phyloP scores from a whole-genome alignment of 2,113 vertebrate genomes.

The Perca flavescens region DNA sequence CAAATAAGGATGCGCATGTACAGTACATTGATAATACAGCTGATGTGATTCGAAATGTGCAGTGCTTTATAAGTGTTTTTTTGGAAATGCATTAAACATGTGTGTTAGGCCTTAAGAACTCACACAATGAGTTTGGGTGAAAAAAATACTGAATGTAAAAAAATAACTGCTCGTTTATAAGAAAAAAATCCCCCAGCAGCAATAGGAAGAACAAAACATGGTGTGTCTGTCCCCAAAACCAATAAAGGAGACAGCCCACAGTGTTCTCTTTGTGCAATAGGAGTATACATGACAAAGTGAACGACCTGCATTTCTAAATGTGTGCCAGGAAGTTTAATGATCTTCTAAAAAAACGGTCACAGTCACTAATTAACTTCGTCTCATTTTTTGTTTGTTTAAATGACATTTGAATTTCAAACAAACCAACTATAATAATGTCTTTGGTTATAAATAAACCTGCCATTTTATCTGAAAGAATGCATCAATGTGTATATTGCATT shows the following conservation, averaged over 20 bases:
- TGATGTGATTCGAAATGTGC: too few relatives aligned
- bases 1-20: not conserved
- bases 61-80: too few relatives aligned
- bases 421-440: not conserved
- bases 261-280: not conserved
- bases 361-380: not conserved
- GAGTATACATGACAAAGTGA: not conserved
- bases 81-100: not conserved
- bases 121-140: too few relatives aligned
- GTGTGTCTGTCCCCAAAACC: not conserved
- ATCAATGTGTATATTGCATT: not conserved
- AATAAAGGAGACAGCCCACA: not conserved
- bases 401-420: not conserved
- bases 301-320: not conserved
- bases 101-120: too few relatives aligned
- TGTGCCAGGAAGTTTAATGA: not conserved
- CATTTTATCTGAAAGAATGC: not conserved
- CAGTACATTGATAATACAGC: not conserved
- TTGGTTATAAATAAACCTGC: not conserved
- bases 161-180: too few relatives aligned
- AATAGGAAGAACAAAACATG: not conserved
- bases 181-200: too few relatives aligned
- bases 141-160: too few relatives aligned
- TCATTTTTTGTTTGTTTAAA: too few relatives aligned
- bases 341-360: not conserved